Percentiles rank a stretch among this genome's conserved stretches.
Conservation (phyloP, 2,888 invertebrate species). For the Strigamia maritima region DNA sequence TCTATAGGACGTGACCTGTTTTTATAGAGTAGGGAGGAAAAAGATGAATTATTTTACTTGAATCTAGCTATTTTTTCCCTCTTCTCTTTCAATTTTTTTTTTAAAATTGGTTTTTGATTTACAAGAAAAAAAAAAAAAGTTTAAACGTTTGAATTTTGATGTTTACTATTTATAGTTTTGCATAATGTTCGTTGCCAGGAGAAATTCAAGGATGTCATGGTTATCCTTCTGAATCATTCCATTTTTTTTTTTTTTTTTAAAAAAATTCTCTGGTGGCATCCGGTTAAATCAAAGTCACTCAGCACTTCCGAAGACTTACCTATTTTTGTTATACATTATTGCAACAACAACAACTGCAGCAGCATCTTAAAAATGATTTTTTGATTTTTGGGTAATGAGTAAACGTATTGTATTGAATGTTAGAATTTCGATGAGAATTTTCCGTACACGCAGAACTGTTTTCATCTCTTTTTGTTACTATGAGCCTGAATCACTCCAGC, state of each 20-base stretch:
- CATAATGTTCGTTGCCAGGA: not conserved
- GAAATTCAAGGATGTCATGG: not conserved
- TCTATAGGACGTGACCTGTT: constrained; percentile 27
- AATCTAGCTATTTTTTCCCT: not conserved
- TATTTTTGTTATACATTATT: too few relatives aligned
- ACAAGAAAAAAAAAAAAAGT: not conserved
- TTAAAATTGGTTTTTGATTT: not conserved
- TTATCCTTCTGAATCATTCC: not conserved
- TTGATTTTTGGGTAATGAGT: too few relatives aligned
- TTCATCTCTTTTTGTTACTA: too few relatives aligned
- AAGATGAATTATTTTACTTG: not conserved
- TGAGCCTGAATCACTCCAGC: too few relatives aligned
- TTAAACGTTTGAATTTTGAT: not conserved
- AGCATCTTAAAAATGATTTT: too few relatives aligned
- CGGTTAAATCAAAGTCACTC: not conserved
- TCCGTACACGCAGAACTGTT: too few relatives aligned
- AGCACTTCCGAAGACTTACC: not conserved
- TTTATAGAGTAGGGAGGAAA: not conserved
- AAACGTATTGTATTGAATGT: too few relatives aligned
- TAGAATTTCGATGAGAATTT: too few relatives aligned
- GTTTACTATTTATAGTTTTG: not conserved
- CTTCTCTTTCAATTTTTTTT: not conserved
- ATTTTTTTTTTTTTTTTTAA: not conserved
- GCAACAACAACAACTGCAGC: too few relatives aligned
- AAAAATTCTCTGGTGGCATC: not conserved